Conservation (phyloP, 2,888 invertebrate species). For the Eupithecia inturbata region DNA sequence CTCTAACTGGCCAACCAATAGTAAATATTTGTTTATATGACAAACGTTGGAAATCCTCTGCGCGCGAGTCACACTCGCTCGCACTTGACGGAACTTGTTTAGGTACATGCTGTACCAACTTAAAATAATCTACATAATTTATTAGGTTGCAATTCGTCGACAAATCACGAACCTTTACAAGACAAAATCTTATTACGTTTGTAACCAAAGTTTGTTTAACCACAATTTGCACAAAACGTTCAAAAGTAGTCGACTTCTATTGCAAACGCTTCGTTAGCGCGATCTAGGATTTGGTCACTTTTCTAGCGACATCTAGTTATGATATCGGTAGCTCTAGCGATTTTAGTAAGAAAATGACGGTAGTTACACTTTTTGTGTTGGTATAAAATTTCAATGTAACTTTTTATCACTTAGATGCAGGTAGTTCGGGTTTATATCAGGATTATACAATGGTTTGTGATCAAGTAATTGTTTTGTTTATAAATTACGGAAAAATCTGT, state of each 20-base stretch:
- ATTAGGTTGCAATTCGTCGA: constrained; percentile 51
- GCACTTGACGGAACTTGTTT: too few species aligned
- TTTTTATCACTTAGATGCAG: background rate
- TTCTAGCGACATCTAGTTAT: constrained; percentile 47
- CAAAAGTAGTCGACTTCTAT: background rate
- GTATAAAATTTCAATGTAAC: background rate
- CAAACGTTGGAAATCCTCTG: too few species aligned
- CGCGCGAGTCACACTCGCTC: too few species aligned
- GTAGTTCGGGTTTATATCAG: background rate
- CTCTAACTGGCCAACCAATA: too few species aligned
- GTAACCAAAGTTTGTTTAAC: constrained; percentile 16
- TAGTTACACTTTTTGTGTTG: constrained; percentile 25
- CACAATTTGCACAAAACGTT: constrained; percentile 4
- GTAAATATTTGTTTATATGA: too few species aligned
- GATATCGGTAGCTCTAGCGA: background rate
- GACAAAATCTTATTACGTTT: constrained; percentile 42
- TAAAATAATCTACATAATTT: constrained; percentile 7
- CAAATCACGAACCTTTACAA: constrained; percentile 50
- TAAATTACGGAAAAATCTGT: background rate
- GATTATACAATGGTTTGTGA: background rate
- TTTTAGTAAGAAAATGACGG: constrained; percentile 27
- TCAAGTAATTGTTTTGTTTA: background rate
- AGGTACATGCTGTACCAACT: background rate
- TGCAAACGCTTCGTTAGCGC: constrained; percentile 39
- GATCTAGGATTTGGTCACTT: constrained; percentile 35